These are phyloP conservation scores for Hyppa rectilinea DNA, from an alignment of 2,888 invertebrate species.

Conservation along the genomic window DNA sequence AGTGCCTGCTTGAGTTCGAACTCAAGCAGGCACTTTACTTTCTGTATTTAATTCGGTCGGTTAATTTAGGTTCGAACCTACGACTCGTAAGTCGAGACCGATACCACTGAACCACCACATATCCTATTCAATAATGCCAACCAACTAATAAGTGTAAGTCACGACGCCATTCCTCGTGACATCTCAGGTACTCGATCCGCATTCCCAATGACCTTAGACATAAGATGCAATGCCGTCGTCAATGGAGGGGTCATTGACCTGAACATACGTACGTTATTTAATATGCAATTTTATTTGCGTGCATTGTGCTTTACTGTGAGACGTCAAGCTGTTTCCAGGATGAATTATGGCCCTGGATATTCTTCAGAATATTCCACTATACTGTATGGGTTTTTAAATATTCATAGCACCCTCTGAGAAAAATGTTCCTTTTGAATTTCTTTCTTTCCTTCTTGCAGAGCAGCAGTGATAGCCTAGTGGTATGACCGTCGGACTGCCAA, in stretches of 20 bases:
- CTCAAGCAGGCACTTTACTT: too few relatives aligned
- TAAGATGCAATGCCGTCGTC: constrained; percentile 53
- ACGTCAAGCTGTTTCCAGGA: constrained; percentile 12
- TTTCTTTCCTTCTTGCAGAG: too few relatives aligned
- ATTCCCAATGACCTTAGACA: constrained; percentile 63
- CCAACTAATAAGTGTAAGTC: constrained; percentile 46
- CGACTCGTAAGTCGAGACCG: too few relatives aligned
- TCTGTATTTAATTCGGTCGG: too few relatives aligned
- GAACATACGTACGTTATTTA: constrained; percentile 35
- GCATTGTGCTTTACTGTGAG: constrained; percentile 21
- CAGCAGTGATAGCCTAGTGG: too few relatives aligned
- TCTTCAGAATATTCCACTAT: neutral
- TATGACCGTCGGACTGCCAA: too few relatives aligned
- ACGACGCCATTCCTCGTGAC: constrained; percentile 59
- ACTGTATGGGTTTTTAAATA: neutral
- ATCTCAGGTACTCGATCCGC: constrained; percentile 52
- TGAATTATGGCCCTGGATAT: constrained; percentile 21
- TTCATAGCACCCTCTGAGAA: neutral
- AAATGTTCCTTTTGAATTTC: neutral
- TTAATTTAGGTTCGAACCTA: too few relatives aligned
- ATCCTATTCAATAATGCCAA: constrained; percentile 17
- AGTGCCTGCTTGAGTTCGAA: too few relatives aligned
- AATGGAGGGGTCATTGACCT: constrained; percentile 52
- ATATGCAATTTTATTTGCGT: constrained; percentile 41
- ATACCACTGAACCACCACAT: too few relatives aligned